Evolutionary conservation across 1,140 invertebrate species (phyloP).

Genomic region (Heliconius himera): DNA sequence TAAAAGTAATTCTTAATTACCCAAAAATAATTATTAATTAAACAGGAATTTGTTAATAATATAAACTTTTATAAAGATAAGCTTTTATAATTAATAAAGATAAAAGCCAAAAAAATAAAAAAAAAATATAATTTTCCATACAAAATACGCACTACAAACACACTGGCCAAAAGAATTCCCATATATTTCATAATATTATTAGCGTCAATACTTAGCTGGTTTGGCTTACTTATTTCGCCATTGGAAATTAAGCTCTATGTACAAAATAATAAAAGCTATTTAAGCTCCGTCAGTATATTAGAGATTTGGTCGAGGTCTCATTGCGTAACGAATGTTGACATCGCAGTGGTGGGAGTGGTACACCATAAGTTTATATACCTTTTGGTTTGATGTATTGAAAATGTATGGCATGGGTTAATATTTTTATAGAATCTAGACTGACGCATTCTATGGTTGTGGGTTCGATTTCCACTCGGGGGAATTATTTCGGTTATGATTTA

Average conservation of each 20-base stretch:
- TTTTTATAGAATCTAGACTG: not conserved
- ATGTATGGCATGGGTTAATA: not conserved
- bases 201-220: constrained; percentile 32
- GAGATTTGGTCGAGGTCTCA: constrained; percentile 50
- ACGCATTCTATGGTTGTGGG: not conserved
- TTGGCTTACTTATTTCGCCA: constrained; percentile 44
- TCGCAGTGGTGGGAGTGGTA: constrained; percentile 47
- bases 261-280: constrained; percentile 26
- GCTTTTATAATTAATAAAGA: not conserved
- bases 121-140: not conserved
- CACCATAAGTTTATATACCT: constrained; percentile 39
- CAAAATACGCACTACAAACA: constrained; percentile 4
- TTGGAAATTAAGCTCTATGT: constrained; percentile 37
- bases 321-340: constrained; percentile 57
- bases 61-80: not conserved
- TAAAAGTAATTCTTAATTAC: too few relatives aligned
- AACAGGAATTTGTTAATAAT: not conserved
- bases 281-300: constrained; percentile 23
- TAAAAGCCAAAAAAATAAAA: not conserved
- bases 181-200: constrained; percentile 39
- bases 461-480: not conserved
- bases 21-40: too few relatives aligned
- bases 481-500: too few relatives aligned
- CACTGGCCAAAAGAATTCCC: constrained; percentile 36
- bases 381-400: not conserved